phyloP scores from a whole-genome alignment of 2,113 vertebrate species.

The Lagopus leucura region DNA sequence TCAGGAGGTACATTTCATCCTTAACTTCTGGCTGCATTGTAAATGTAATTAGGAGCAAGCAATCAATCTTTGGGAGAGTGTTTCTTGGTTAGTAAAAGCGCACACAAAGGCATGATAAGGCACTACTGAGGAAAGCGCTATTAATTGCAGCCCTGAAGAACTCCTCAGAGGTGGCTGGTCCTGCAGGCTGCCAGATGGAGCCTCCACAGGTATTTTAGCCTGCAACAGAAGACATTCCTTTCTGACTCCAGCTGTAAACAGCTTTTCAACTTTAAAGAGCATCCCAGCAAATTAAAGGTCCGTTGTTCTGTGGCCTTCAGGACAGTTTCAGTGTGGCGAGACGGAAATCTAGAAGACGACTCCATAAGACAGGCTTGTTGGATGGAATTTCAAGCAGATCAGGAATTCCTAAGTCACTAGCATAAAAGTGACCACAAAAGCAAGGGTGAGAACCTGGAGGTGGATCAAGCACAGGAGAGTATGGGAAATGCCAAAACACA shows the following conservation, averaged over 20 bases:
- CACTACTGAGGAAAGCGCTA: background rate
- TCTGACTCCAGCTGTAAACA: conserved; percentile 28
- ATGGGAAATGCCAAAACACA: background rate
- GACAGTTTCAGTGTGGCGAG: background rate
- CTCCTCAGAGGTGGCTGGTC: background rate
- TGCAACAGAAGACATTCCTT: background rate
- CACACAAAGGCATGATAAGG: background rate
- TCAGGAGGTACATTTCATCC: background rate
- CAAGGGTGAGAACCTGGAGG: background rate
- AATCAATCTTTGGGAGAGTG: background rate
- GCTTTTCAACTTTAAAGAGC: conserved; percentile 13
- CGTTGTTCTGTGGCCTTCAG: background rate
- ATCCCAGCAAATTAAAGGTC: conserved; percentile 1
- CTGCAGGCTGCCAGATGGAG: background rate
- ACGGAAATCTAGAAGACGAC: background rate
- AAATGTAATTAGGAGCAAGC: background rate
- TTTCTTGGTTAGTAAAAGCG: background rate
- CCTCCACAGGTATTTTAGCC: conserved; percentile 38
- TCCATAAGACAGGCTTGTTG: background rate
- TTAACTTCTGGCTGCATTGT: background rate
- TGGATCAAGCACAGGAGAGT: background rate
- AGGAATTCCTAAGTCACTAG: background rate
- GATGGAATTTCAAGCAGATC: background rate
- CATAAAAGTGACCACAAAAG: background rate
- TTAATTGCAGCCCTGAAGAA: conserved; percentile 25